Percentiles rank a stretch among this genome's conserved stretches.
phyloP scores from a whole-genome alignment of 2,113 vertebrate genomes.

The Melanostigma gelatinosum region DNA sequence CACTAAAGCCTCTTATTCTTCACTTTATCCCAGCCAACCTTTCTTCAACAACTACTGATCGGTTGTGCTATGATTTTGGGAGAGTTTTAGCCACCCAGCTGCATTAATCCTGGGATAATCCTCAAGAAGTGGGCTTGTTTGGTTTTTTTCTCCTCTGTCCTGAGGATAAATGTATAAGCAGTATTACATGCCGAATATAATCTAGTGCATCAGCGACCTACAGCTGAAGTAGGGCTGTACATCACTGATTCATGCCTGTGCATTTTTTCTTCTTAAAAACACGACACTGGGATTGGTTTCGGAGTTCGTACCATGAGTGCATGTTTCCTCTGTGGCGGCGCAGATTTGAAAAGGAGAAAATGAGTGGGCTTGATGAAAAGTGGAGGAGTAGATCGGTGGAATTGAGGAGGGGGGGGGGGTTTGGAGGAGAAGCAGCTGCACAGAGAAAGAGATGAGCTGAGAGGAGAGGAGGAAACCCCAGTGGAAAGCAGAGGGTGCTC shows the following conservation, averaged over 20 bases:
- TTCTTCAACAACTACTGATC: too few species aligned
- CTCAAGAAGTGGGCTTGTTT: constrained; percentile 38
- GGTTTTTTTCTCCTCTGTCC: constrained; percentile 31
- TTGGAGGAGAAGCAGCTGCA: constrained; percentile 48
- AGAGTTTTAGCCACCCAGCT: too few species aligned
- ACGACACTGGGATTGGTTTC: constrained; percentile 2
- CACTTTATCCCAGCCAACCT: too few species aligned
- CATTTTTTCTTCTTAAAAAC: constrained; percentile 4
- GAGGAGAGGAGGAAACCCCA: constrained; percentile 64
- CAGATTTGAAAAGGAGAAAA: constrained; percentile 34
- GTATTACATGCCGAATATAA: constrained; percentile 55
- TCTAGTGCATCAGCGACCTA: constrained; percentile 49
- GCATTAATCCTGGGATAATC: constrained; percentile 35
- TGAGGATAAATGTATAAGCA: constrained; percentile 43
- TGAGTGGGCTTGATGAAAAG: constrained; percentile 24
- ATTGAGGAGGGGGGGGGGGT: constrained; percentile 18
- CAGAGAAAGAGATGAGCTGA: constrained; percentile 40
- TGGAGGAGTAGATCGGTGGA: constrained; percentile 19
- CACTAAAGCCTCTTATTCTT: too few species aligned
- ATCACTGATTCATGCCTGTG: constrained; percentile 1
- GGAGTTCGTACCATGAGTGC: background rate
- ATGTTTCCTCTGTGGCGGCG: constrained; percentile 18
- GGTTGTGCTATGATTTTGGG: too few species aligned
- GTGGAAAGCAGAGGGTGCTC: constrained; percentile 62
- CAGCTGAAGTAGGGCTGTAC: constrained; percentile 24